Evolutionary conservation across 2,888 invertebrate genomes (phyloP).

Genomic region (Macrostomum cliftonense): DNA sequence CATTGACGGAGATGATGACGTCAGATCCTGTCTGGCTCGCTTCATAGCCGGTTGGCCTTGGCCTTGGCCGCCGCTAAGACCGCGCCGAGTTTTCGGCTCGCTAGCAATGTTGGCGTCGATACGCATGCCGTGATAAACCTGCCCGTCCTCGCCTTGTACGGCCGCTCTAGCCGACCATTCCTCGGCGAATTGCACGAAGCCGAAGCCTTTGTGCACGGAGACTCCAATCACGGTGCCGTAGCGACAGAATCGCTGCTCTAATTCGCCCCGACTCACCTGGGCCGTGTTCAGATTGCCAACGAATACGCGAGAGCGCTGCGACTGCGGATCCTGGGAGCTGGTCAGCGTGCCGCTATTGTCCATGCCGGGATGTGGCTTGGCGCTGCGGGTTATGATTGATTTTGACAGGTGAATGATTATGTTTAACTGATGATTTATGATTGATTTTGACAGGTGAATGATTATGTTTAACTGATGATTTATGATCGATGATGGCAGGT

Average conservation of each 20-base stretch:
- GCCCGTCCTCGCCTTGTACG: slow-evolving; percentile 51
- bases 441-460: too few relatives aligned
- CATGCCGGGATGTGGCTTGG: too few relatives aligned
- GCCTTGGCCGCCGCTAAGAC: too few relatives aligned
- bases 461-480: too few relatives aligned
- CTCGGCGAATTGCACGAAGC: slow-evolving; percentile 64
- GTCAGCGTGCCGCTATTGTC: neutral
- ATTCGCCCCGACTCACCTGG: slow-evolving; percentile 55
- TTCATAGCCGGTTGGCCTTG: too few relatives aligned
- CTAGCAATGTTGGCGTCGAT: slow-evolving; percentile 58
- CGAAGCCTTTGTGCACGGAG: slow-evolving; percentile 66
- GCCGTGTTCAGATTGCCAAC: slow-evolving; percentile 60
- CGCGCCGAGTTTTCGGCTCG: slow-evolving; percentile 47
- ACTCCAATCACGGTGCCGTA: slow-evolving; percentile 58
- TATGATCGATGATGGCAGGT: too few relatives aligned
- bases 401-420: too few relatives aligned
- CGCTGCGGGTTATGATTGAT: too few relatives aligned
- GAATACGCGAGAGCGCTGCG: slow-evolving; percentile 48
- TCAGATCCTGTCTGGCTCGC: too few relatives aligned
- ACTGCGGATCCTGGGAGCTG: slow-evolving; percentile 3
- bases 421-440: too few relatives aligned
- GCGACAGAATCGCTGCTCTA: slow-evolving; percentile 55
- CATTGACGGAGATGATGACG: too few relatives aligned
- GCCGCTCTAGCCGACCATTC: slow-evolving; percentile 57
- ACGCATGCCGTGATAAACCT: slow-evolving; percentile 53